Percentiles rank a stretch among this genome's conserved stretches.
Conservation (phyloP, 2,888 invertebrate genomes). For the Tribolium freemani region DNA sequence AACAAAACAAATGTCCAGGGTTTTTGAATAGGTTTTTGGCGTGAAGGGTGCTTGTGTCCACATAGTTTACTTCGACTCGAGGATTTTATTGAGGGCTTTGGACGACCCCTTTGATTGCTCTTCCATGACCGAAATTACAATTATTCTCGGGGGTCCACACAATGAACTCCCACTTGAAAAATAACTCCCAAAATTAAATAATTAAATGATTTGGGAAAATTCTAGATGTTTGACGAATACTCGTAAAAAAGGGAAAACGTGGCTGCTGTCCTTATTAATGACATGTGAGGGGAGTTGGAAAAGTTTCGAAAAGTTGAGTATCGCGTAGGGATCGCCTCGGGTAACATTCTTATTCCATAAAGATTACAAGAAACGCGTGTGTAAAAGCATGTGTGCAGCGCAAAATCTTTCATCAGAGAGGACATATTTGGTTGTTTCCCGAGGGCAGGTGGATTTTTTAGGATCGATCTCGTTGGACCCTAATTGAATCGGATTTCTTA, state of each 20-base stretch:
- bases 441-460: neutral
- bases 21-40: constrained; percentile 30
- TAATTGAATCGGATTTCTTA: constrained; percentile 57
- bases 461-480: constrained; percentile 5
- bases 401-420: neutral
- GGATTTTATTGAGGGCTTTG: constrained; percentile 1
- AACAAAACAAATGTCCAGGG: constrained; percentile 47
- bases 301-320: constrained; percentile 15
- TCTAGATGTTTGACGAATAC: too few species aligned
- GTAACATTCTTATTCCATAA: constrained; percentile 64
- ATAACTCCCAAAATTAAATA: too few species aligned
- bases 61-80: constrained; percentile 32
- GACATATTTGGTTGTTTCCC: constrained; percentile 2
- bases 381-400: constrained; percentile 55
- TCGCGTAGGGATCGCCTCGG: constrained; percentile 23
- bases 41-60: constrained; percentile 42
- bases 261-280: neutral
- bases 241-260: neutral
- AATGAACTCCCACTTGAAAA: too few species aligned
- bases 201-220: too few species aligned
- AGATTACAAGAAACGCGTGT: constrained; percentile 62
- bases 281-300: neutral
- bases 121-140: neutral
- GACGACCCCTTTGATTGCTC: constrained; percentile 1
- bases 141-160: neutral